Evolutionary conservation across 2,888 invertebrate species (phyloP).

Genomic region (Sacculina carcini): DNA sequence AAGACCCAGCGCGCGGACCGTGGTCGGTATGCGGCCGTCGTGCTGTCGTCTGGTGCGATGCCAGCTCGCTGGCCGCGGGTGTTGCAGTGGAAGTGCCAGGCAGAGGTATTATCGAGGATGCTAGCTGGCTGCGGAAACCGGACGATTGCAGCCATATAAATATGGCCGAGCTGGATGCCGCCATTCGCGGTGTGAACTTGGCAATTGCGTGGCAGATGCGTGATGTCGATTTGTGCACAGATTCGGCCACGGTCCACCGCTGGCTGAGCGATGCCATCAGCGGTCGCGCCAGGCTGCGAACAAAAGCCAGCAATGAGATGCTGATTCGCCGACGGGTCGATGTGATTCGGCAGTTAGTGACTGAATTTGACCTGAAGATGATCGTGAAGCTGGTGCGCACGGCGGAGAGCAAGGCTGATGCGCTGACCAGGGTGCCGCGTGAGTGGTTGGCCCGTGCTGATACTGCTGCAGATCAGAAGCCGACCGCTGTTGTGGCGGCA

Average conservation of each 20-base stretch:
- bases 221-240: neutral
- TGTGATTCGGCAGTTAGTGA: neutral
- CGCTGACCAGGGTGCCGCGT: conserved; percentile 4
- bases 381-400: neutral
- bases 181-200: too few species aligned
- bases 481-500: neutral
- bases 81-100: too few species aligned
- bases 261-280: conserved; percentile 3
- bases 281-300: neutral
- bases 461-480: neutral
- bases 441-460: conserved; percentile 5
- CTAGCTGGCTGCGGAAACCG: too few species aligned
- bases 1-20: too few species aligned
- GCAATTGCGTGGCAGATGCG: neutral
- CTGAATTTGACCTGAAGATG: neutral
- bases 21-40: too few species aligned
- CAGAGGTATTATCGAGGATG: too few species aligned
- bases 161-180: too few species aligned
- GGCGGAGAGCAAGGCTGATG: conserved; percentile 2
- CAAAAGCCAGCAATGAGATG: conserved; percentile 1
- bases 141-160: too few species aligned
- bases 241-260: conserved; percentile 2
- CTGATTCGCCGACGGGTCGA: conserved; percentile 4
- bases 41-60: too few species aligned
- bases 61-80: too few species aligned